Evolutionary conservation across 2,888 invertebrate species (phyloP).

Genomic region (Helicoverpa assulta): DNA sequence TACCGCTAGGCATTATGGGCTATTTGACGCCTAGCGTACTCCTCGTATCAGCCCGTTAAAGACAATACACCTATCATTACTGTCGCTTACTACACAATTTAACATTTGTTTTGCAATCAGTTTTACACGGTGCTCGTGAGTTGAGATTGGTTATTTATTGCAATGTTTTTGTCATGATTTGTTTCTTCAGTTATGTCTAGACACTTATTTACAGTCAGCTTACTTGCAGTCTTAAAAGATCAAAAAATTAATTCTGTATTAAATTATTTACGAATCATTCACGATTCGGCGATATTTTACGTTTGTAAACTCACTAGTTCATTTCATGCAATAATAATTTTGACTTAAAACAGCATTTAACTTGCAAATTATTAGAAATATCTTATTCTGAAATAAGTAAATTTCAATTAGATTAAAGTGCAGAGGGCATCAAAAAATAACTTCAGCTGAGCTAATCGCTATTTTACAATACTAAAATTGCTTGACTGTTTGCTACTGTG

Average conservation of each 20-base stretch:
- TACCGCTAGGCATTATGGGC: conserved; percentile 76
- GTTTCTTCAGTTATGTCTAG: not conserved
- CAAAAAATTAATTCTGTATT: too few relatives aligned
- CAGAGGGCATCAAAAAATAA: too few relatives aligned
- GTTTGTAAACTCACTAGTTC: too few relatives aligned
- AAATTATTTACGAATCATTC: too few relatives aligned
- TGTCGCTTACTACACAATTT: conserved; percentile 23
- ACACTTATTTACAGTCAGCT: not conserved
- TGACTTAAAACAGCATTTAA: too few relatives aligned
- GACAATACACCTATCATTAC: conserved; percentile 49
- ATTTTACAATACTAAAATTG: not conserved
- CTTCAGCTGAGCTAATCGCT: not conserved
- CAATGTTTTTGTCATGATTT: conserved; percentile 9
- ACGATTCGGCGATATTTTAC: too few relatives aligned
- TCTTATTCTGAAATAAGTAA: too few relatives aligned
- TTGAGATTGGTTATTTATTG: not conserved
- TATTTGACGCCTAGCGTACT: conserved; percentile 63
- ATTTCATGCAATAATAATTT: too few relatives aligned
- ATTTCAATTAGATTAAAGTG: too few relatives aligned
- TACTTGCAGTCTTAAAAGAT: too few relatives aligned
- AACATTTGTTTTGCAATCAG: conserved; percentile 42
- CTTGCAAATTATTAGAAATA: too few relatives aligned
- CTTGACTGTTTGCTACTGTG: conserved; percentile 9
- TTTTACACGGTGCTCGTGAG: conserved; percentile 3
- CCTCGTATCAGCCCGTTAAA: conserved; percentile 41